Percentiles rank a stretch among this genome's conserved stretches.
These are phyloP conservation scores for Chionoecetes opilio DNA, from an alignment of 1,140 invertebrate genomes.

Conservation along the genomic window DNA sequence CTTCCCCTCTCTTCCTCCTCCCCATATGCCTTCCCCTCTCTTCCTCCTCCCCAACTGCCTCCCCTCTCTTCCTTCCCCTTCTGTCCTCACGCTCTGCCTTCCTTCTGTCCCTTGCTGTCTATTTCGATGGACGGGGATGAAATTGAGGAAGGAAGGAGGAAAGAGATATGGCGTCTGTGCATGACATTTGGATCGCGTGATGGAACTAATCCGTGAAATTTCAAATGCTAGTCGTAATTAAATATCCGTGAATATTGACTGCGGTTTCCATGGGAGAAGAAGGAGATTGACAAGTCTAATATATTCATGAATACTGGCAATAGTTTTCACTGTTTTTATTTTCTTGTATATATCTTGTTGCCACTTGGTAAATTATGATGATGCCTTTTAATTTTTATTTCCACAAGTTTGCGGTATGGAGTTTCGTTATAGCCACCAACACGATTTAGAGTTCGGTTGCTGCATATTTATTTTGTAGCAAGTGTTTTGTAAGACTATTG, in stretches of 20 bases:
- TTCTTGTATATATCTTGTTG: too few relatives aligned
- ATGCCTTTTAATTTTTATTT: too few relatives aligned
- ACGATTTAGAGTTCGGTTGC: too few relatives aligned
- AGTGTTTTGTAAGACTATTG: not conserved
- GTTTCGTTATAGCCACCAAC: too few relatives aligned
- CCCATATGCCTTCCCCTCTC: too few relatives aligned
- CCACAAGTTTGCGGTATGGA: too few relatives aligned
- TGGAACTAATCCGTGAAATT: not conserved
- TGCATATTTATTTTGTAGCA: too few relatives aligned
- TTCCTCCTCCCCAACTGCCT: not conserved
- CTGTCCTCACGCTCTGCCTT: not conserved
- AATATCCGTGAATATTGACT: conserved; percentile 15
- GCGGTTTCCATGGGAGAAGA: not conserved
- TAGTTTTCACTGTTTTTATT: too few relatives aligned
- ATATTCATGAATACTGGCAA: too few relatives aligned
- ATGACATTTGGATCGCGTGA: not conserved
- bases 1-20: too few relatives aligned
- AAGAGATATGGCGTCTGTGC: not conserved
- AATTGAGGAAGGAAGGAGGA: not conserved
- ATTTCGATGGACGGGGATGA: not conserved
- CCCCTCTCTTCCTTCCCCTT: not conserved
- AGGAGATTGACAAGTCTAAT: not conserved
- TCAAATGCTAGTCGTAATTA: not conserved
- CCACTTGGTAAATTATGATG: too few relatives aligned
- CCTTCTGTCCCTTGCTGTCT: too few relatives aligned